Conservation (phyloP, 2,888 invertebrate genomes). For the Chrysotoxum bicinctum region DNA sequence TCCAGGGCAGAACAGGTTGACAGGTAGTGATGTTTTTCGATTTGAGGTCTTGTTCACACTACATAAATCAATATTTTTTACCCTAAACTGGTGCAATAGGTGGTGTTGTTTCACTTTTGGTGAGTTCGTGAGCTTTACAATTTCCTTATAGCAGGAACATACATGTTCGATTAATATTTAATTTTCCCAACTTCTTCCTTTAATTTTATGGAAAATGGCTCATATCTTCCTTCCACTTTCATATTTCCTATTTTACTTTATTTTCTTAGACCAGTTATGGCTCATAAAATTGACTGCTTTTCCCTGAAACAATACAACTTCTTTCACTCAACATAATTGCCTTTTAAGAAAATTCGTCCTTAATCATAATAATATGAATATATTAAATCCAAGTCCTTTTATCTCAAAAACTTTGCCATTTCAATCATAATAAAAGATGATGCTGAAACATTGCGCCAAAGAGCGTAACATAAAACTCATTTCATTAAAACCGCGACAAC, state of each 20-base stretch:
- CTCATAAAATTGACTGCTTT: neutral
- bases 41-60: too few species aligned
- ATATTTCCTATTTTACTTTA: neutral
- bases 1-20: too few species aligned
- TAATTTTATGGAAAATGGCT: neutral
- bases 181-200: neutral
- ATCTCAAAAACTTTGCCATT: conserved; percentile 55
- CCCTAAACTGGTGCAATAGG: too few species aligned
- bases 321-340: conserved; percentile 65
- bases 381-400: conserved; percentile 8
- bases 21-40: too few species aligned
- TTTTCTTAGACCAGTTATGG: neutral
- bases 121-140: too few species aligned
- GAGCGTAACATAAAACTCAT: conserved; percentile 62
- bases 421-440: conserved; percentile 70
- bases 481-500: conserved; percentile 67
- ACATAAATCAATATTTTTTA: too few species aligned
- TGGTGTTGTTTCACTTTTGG: too few species aligned
- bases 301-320: conserved; percentile 23
- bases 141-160: too few species aligned
- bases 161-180: too few species aligned
- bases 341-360: conserved; percentile 47
- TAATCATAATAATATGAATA: conserved; percentile 38
- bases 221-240: neutral
- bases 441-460: conserved; percentile 40